Evolutionary conservation across 2,113 vertebrate species (phyloP), one percentile per base, ranked within the genome.

Genomic region (Anolis sagrei): DNA sequence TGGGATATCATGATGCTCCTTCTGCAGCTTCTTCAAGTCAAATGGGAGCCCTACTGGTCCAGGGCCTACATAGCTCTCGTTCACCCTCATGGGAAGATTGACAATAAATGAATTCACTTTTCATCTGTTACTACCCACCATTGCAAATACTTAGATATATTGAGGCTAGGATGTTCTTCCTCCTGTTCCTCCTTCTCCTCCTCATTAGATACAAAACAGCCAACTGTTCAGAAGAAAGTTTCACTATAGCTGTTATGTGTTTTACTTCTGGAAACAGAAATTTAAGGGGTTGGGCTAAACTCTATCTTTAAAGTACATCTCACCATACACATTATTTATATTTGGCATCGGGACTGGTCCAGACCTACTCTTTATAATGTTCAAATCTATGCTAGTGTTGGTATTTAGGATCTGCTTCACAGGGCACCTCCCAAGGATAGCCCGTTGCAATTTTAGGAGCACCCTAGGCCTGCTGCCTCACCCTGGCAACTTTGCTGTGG

Each of bases 291-390:
- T 0, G 23, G 27, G 54, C 54, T 16, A 14, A 11, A 14, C 54
- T 58, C 54, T 4, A 13, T 58, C 11, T 58, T 58, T 6, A 2
- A 32, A 29, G 68, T 54, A 44, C 34, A 4, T 8, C 51, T 23
- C 0, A 0, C 27, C 54, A 4, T 39, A 2, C 23, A 21, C 27
- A 68, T 62, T 16, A 18, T 29, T 9, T 77, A 16, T 64, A 23
- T 27, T 34, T 13, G 62, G 58, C 39, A 44, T 44, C 39, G 34
- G 3, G 19, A 58, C 29, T 58, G n/a, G 13, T 16, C 29, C n/a
- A 3, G 76, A 21, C 19, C 5, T 13, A 76, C 10, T 44, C 4
- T 58, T 58, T 54, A n/a, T 21, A 58, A 34, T 34, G 76, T 58
- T n/a, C 49, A 34, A 32, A 61, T 29, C 49, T 6, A 5, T 77